These are phyloP conservation scores for Dallia pectoralis DNA, from an alignment of 2,797 vertebrate species.

Conservation along the genomic window DNA sequence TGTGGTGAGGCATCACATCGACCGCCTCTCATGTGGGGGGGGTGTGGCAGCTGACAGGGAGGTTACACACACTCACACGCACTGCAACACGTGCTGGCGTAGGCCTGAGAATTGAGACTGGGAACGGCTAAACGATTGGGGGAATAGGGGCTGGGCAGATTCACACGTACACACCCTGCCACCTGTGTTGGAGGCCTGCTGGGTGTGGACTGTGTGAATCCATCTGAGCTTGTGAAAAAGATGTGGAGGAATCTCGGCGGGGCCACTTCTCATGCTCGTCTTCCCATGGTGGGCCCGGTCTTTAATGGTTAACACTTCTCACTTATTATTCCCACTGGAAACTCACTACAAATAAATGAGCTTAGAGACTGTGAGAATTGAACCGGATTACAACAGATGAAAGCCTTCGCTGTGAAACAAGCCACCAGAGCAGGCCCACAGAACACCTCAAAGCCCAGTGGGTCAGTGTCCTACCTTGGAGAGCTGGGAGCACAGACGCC, in stretches of 20 bases:
- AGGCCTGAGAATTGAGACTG: constrained; percentile 16
- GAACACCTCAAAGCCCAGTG: not conserved
- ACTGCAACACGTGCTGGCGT: not conserved
- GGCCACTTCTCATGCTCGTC: constrained; percentile 56
- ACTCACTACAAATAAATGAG: constrained; percentile 36
- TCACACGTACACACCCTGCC: constrained; percentile 36
- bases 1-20: constrained; percentile 55
- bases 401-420: constrained; percentile 37
- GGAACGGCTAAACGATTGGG: constrained; percentile 20
- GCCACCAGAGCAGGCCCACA: constrained; percentile 24
- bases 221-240: constrained; percentile 57
- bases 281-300: constrained; percentile 56
- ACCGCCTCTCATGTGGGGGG: constrained; percentile 70
- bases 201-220: constrained; percentile 71
- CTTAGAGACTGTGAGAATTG: constrained; percentile 46
- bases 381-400: constrained; percentile 42
- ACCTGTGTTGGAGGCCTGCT: constrained; percentile 64
- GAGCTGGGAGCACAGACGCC: constrained; percentile 76
- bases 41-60: constrained; percentile 41
- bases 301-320: constrained; percentile 39
- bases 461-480: constrained; percentile 77
- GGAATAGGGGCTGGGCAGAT: constrained; percentile 27
- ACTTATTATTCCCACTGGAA: constrained; percentile 18
- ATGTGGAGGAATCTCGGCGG: constrained; percentile 33
- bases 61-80: constrained; percentile 11